phyloP scores from a whole-genome alignment of 2,888 invertebrate genomes.

The Dicyrtoma fusca region DNA sequence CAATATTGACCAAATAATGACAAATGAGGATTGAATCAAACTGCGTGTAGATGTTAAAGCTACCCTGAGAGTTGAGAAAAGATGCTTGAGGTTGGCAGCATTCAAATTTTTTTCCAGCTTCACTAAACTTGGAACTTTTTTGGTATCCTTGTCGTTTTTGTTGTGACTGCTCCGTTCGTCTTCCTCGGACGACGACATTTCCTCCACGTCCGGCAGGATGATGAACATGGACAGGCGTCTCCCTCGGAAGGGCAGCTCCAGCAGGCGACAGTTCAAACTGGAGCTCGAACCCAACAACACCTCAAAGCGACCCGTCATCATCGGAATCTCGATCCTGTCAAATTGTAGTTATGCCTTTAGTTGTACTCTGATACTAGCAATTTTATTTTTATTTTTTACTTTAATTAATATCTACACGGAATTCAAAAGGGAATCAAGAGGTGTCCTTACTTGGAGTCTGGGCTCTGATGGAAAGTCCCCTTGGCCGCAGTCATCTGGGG shows the following conservation, averaged over 20 bases:
- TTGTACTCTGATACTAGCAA: background rate
- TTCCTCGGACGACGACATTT: constrained; percentile 18
- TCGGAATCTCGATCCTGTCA: constrained; percentile 58
- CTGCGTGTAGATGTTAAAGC: no score
- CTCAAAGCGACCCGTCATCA: constrained; percentile 59
- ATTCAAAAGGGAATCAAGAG: background rate
- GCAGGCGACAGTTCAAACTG: constrained; percentile 58
- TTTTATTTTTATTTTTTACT: no score
- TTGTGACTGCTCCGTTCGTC: constrained; percentile 16
- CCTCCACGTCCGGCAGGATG: constrained; percentile 58
- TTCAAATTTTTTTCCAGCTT: constrained; percentile 58
- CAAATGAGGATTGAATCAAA: no score
- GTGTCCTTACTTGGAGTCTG: constrained; percentile 48
- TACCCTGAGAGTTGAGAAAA: constrained; percentile 40
- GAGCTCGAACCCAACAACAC: constrained; percentile 58
- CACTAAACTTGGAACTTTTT: constrained; percentile 49
- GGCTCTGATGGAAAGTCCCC: constrained; percentile 57
- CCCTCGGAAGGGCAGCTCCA: constrained; percentile 59
- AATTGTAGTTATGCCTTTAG: background rate
- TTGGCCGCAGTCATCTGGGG: constrained; percentile 57
- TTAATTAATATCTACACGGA: background rate
- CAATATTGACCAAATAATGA: no score
- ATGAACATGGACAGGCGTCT: constrained; percentile 59
- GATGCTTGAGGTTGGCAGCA: constrained; percentile 58
- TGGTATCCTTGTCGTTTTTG: constrained; percentile 13